Conservation (phyloP, 1,140 invertebrate genomes). For the Aleiodes sp. region DNA sequence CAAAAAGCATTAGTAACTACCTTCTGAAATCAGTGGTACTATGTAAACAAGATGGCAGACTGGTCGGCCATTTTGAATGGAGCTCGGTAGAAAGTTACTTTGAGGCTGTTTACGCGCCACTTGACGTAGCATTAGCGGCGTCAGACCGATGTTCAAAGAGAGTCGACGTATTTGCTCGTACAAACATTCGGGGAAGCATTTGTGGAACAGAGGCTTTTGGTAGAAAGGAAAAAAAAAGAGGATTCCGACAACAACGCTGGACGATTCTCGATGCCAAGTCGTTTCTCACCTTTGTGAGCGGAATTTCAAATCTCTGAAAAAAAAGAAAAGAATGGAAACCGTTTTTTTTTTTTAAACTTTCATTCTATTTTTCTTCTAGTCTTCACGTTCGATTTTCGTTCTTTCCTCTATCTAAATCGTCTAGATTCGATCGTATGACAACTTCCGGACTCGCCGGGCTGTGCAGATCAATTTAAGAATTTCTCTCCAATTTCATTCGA, state of each 20-base stretch:
- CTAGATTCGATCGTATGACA: neutral
- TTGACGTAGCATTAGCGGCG: slow-evolving; percentile 9
- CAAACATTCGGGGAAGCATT: slow-evolving; percentile 23
- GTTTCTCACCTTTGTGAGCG: slow-evolving; percentile 35
- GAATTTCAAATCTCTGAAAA: slow-evolving; percentile 31
- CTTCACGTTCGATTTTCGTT: too few relatives aligned
- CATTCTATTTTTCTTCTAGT: neutral
- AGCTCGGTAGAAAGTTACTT: slow-evolving; percentile 11
- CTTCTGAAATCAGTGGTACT: neutral
- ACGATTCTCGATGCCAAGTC: slow-evolving; percentile 34
- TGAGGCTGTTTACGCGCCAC: slow-evolving; percentile 10
- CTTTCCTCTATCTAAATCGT: neutral
- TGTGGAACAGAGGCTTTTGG: slow-evolving; percentile 24
- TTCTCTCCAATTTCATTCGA: too few relatives aligned
- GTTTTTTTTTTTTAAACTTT: neutral
- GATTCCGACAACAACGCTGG: slow-evolving; percentile 25
- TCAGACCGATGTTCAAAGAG: slow-evolving; percentile 15
- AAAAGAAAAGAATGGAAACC: neutral
- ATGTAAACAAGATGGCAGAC: slow-evolving; percentile 6
- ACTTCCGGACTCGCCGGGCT: neutral
- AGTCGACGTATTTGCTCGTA: slow-evolving; percentile 12
- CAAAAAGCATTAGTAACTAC: too few relatives aligned
- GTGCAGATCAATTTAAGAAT: too few relatives aligned
- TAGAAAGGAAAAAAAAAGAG: slow-evolving; percentile 31
- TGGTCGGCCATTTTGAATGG: slow-evolving; percentile 9